phyloP scores from a whole-genome alignment of 2,113 vertebrate genomes.

The Menidia beryllina region DNA sequence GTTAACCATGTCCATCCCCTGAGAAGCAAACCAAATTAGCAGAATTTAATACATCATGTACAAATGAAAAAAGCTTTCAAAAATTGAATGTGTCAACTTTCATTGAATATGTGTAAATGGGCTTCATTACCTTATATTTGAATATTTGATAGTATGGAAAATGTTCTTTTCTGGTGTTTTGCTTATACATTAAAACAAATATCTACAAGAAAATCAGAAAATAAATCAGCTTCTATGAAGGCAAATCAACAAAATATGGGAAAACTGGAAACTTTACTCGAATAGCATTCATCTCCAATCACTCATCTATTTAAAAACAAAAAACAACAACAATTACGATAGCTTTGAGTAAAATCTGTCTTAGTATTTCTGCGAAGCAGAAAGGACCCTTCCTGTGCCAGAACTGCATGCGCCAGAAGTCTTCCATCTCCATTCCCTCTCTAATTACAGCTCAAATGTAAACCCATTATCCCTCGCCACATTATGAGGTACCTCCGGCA shows the following conservation, averaged over 20 bases:
- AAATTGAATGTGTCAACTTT: too few relatives aligned
- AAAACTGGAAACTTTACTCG: conserved; percentile 1
- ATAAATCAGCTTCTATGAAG: too few relatives aligned
- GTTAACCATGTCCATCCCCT: background rate
- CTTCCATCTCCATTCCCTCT: conserved; percentile 59
- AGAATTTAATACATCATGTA: background rate
- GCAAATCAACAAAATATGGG: too few relatives aligned
- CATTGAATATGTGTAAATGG: too few relatives aligned
- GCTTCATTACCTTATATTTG: too few relatives aligned
- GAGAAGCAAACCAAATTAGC: background rate
- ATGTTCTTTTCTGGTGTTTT: background rate
- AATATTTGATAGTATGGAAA: too few relatives aligned
- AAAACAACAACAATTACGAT: background rate
- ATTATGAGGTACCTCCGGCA: conserved; percentile 71
- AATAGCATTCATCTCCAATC: background rate
- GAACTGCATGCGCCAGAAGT: conserved; percentile 45
- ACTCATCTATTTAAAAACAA: conserved; percentile 7
- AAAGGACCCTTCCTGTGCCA: conserved; percentile 30
- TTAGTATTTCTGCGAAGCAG: conserved; percentile 13
- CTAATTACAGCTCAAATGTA: conserved; percentile 77
- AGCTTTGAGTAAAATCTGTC: conserved; percentile 31
- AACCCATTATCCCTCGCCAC: conserved; percentile 73
- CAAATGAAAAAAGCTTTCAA: too few relatives aligned
- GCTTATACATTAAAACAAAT: background rate
- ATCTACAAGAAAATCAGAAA: background rate